These are phyloP conservation scores for Harpalus rubripes DNA, from an alignment of 2,888 invertebrate species.

Conservation along the genomic window DNA sequence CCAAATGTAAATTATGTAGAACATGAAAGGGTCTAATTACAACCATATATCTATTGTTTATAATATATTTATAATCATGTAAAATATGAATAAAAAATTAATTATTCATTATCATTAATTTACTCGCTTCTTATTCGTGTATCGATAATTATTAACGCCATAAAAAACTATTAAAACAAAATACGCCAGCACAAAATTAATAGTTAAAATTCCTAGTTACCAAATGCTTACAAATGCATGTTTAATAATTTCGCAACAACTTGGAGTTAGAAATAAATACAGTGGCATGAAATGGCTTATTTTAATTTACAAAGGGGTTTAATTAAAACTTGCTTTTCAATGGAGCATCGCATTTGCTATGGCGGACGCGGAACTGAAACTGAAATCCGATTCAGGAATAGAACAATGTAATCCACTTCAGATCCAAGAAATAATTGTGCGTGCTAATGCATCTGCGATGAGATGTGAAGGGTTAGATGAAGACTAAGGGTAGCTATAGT, in stretches of 20 bases:
- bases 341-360: constrained; percentile 36
- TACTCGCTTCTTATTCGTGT: neutral
- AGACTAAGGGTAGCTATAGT: neutral
- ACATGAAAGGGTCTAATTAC: neutral
- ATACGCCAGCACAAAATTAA: neutral
- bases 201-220: neutral
- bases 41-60: neutral
- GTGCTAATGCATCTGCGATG: constrained; percentile 57
- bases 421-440: constrained; percentile 62
- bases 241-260: no score
- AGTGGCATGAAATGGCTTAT: neutral
- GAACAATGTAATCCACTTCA: constrained; percentile 59
- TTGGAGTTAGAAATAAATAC: neutral
- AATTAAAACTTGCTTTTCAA: constrained; percentile 33
- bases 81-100: neutral
- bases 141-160: neutral
- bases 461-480: constrained; percentile 32
- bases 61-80: neutral
- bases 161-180: neutral
- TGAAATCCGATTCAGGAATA: constrained; percentile 51
- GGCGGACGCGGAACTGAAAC: neutral
- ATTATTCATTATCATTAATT: neutral
- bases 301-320: constrained; percentile 27
- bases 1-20: neutral
- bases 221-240: neutral